phyloP scores from a whole-genome alignment of 2,113 vertebrate species.

The Apistogramma diplotaenia region DNA sequence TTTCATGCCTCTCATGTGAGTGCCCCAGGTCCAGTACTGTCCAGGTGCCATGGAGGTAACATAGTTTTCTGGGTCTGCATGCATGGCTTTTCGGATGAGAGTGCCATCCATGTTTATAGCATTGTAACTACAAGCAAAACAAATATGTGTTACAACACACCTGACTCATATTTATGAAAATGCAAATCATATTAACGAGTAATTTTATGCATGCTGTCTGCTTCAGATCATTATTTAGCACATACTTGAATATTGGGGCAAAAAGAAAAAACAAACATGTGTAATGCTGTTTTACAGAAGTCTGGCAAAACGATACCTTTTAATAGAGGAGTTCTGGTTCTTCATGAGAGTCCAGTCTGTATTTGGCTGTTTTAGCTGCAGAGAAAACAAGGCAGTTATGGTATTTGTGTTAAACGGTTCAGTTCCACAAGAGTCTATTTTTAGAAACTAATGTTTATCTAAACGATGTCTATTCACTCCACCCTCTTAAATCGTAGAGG shows the following conservation, averaged over 20 bases:
- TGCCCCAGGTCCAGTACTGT: constrained; percentile 84
- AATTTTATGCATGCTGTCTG: background rate
- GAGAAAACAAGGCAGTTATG: background rate
- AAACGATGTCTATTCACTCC: background rate
- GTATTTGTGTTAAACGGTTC: background rate
- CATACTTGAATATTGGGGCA: background rate
- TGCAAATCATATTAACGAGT: background rate
- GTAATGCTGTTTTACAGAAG: background rate
- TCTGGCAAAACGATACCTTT: constrained; percentile 76
- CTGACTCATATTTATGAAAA: background rate
- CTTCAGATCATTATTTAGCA: background rate
- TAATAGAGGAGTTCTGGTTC: constrained; percentile 80
- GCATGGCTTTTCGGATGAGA: constrained; percentile 80
- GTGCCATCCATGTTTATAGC: constrained; percentile 89
- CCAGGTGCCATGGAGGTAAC: constrained; percentile 82
- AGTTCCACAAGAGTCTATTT: background rate
- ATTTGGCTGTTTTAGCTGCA: constrained; percentile 87
- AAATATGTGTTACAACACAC: background rate
- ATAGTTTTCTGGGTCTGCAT: constrained; percentile 84
- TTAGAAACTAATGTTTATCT: background rate
- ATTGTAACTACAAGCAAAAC: constrained; percentile 75
- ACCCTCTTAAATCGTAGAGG: constrained; percentile 1
- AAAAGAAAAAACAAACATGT: too few relatives aligned
- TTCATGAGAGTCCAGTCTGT: constrained; percentile 84
- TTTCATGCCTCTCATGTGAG: constrained; percentile 72